Evolutionary conservation across 2,113 vertebrate species (phyloP).

Genomic region (Podilymbus podiceps): DNA sequence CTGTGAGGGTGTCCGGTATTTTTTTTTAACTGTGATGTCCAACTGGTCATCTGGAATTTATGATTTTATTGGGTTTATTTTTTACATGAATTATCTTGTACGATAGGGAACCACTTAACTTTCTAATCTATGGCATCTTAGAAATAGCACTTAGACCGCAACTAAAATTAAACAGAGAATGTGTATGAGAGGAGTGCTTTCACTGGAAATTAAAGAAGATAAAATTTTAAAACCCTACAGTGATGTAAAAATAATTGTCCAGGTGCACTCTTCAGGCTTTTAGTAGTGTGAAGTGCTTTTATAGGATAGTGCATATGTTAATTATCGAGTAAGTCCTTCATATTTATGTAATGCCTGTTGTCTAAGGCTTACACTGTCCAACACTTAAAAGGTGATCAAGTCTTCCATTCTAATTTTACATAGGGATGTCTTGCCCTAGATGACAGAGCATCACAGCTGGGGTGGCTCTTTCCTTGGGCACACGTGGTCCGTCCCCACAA

Average conservation of each 20-base stretch:
- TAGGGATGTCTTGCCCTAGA: not conserved
- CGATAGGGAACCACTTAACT: not conserved
- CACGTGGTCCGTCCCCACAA: accelerated
- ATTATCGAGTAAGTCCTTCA: not conserved
- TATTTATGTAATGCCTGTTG: not conserved
- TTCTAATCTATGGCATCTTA: not conserved
- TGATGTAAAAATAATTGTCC: not conserved
- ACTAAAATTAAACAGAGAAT: not conserved
- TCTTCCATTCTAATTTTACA: not conserved
- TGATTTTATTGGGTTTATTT: not conserved
- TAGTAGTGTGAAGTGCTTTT: not conserved
- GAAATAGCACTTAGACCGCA: not conserved
- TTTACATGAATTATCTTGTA: not conserved
- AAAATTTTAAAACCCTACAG: not conserved
- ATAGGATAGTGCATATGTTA: not conserved
- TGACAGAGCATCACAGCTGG: not conserved
- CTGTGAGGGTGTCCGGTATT: not conserved
- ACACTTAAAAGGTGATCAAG: not conserved
- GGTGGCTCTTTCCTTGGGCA: not conserved
- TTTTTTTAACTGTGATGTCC: not conserved
- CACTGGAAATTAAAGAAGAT: not conserved
- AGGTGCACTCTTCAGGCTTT: not conserved
- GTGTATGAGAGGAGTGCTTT: not conserved
- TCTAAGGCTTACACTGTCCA: not conserved
- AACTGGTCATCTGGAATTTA: not conserved